Conservation (phyloP, 2,113 vertebrate species). For the Sylvia atricapilla region DNA sequence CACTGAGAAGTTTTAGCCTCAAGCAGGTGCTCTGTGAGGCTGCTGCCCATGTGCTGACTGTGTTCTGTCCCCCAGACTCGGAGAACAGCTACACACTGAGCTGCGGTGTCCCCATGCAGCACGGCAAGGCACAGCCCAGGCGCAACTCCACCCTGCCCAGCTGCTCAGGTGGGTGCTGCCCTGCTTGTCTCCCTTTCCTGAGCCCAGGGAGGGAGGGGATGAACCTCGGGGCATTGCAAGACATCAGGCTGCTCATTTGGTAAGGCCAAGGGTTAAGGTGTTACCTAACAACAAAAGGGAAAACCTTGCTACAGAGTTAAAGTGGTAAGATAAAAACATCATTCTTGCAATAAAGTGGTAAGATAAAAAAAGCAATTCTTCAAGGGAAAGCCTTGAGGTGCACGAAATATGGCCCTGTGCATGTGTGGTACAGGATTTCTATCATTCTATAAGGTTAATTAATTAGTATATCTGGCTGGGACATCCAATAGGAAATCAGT, state of each 20-base stretch:
- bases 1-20: rapidly evolving
- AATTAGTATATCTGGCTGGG: neutral
- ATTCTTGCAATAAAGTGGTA: neutral
- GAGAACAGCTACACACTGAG: conserved; percentile 92
- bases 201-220: neutral
- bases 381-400: neutral
- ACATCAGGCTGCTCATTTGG: rapidly evolving
- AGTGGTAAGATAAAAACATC: neutral
- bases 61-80: conserved; percentile 74
- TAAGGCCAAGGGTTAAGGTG: neutral
- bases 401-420: rapidly evolving
- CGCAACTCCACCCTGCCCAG: conserved; percentile 76
- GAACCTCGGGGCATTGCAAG: neutral
- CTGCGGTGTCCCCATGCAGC: conserved; percentile 83
- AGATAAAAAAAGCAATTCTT: neutral
- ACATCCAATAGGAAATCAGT: neutral
- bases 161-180: conserved; percentile 79
- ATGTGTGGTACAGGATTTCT: neutral
- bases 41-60: neutral
- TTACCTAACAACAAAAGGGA: neutral
- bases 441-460: neutral
- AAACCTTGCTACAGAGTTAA: rapidly evolving
- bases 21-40: neutral
- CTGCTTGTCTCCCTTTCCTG: neutral
- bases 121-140: conserved; percentile 76